Percentiles rank a stretch among this genome's conserved stretches.
These are phyloP conservation scores for Seladonia tumulorum DNA, from an alignment of 2,888 invertebrate genomes.

Conservation along the genomic window DNA sequence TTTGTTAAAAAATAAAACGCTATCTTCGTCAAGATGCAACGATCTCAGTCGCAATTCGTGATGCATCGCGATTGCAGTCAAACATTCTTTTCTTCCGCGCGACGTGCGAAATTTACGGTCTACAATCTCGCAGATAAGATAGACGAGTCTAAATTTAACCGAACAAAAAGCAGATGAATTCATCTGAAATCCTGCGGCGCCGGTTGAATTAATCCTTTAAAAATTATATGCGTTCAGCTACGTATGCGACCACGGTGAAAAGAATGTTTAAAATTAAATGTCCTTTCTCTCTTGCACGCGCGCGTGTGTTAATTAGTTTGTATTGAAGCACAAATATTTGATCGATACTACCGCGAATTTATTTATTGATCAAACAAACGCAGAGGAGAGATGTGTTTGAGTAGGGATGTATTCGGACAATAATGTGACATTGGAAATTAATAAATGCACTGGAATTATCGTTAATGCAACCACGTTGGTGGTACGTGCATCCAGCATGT, in stretches of 20 bases:
- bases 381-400: neutral
- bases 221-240: neutral
- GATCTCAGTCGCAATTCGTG: neutral
- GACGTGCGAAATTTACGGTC: neutral
- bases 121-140: conserved; percentile 31
- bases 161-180: neutral
- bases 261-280: neutral
- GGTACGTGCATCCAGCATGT: neutral
- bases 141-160: neutral
- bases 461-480: neutral
- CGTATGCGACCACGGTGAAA: neutral
- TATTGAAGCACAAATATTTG: neutral
- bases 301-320: neutral
- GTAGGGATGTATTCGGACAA: neutral
- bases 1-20: neutral
- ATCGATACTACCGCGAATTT: neutral
- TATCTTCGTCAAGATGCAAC: neutral
- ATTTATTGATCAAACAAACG: neutral
- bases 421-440: neutral
- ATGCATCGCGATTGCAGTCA: neutral
- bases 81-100: neutral
- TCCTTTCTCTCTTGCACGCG: neutral
- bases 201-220: neutral
- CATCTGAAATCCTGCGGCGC: neutral
- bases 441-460: neutral